Conservation (phyloP, 2,888 invertebrate genomes). For the Himalopsyche anomala region DNA sequence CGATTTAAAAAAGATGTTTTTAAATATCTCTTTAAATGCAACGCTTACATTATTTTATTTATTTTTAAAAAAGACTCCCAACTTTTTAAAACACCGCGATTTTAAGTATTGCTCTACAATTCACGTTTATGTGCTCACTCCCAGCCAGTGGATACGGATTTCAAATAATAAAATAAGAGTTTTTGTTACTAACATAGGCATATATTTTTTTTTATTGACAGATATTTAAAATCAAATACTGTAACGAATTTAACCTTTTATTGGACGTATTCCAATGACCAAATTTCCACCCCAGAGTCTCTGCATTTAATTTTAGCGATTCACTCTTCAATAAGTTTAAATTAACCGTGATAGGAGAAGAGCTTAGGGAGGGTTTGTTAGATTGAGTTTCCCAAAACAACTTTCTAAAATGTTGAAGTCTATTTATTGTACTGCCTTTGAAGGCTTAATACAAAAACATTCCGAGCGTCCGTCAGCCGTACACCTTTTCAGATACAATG, state of each 20-base stretch:
- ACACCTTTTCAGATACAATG: slow-evolving; percentile 34
- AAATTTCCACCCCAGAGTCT: slow-evolving; percentile 4
- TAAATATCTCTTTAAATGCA: no score
- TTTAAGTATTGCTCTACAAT: no score
- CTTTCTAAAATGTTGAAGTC: slow-evolving; percentile 46
- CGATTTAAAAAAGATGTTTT: no score
- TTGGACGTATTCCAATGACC: not conserved
- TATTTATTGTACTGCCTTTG: slow-evolving; percentile 32
- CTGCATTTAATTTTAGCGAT: slow-evolving; percentile 24
- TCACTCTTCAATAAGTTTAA: slow-evolving; percentile 34
- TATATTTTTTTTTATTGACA: no score
- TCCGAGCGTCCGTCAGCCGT: slow-evolving; percentile 32
- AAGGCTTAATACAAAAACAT: slow-evolving; percentile 43
- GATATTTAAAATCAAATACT: not conserved
- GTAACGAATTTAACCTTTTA: not conserved
- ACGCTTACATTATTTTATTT: no score
- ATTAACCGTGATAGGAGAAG: slow-evolving; percentile 46
- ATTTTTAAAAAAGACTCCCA: no score
- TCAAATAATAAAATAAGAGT: no score
- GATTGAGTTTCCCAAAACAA: slow-evolving; percentile 44
- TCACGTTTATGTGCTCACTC: no score
- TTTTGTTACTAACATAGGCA: no score
- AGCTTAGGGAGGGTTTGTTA: slow-evolving; percentile 49
- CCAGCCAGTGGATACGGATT: no score
- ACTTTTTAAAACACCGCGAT: no score